phyloP scores from a whole-genome alignment of 2,797 vertebrate species.

The Tauraco hartlaubi region DNA sequence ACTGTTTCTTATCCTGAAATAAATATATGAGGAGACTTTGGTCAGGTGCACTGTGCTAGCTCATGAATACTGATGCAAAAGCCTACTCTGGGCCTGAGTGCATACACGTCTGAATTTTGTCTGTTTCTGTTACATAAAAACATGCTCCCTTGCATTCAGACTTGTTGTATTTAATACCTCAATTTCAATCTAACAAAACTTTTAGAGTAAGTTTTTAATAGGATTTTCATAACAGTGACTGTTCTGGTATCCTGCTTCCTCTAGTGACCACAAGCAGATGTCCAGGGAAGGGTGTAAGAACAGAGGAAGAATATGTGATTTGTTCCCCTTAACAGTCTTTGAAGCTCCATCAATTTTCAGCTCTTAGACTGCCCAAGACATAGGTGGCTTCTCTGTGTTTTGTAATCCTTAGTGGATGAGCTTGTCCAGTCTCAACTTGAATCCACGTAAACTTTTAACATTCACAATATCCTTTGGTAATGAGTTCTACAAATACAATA shows the following conservation, averaged over 20 bases:
- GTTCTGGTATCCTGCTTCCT: background rate
- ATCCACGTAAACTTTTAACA: background rate
- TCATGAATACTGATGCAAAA: background rate
- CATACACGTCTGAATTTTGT: background rate
- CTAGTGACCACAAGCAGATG: background rate
- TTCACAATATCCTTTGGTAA: background rate
- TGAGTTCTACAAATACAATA: background rate
- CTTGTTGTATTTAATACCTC: background rate
- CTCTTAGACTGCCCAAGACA: background rate
- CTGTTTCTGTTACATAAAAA: background rate
- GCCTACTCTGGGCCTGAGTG: background rate
- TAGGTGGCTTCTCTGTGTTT: background rate
- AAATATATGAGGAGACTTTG: background rate
- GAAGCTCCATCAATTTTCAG: background rate
- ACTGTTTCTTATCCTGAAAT: background rate
- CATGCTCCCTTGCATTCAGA: fast-evolving
- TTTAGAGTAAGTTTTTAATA: background rate
- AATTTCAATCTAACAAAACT: background rate
- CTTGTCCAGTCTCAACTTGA: background rate
- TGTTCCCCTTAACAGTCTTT: background rate
- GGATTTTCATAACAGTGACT: background rate
- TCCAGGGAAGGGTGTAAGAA: background rate
- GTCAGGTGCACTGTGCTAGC: background rate
- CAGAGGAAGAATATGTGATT: background rate
- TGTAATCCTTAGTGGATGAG: background rate